Conservation (phyloP, 2,797 vertebrate genomes). For the Chelon labrosus region DNA sequence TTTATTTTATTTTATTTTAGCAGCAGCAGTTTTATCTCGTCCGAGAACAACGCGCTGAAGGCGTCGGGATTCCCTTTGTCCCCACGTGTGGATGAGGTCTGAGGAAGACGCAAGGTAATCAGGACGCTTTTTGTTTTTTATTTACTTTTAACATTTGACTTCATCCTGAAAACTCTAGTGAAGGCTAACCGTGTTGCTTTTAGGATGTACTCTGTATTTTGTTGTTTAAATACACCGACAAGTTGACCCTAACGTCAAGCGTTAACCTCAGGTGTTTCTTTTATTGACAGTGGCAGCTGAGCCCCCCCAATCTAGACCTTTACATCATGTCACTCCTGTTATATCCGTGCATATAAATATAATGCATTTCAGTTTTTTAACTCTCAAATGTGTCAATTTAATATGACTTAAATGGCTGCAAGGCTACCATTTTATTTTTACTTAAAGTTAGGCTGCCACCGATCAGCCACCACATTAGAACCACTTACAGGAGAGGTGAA, state of each 20-base stretch:
- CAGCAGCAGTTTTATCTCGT: not conserved
- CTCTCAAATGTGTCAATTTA: not conserved
- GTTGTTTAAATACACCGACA: not conserved
- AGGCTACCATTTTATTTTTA: not conserved
- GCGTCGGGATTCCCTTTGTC: slow-evolving; percentile 79
- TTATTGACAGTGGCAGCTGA: not conserved
- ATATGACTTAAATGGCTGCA: not conserved
- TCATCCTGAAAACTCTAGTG: fast-evolving
- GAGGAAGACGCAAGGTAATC: slow-evolving; percentile 47
- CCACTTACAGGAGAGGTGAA: too few species aligned
- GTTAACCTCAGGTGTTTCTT: slow-evolving; percentile 9
- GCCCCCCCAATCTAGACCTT: not conserved
- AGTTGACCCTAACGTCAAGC: slow-evolving; percentile 28
- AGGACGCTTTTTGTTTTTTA: slow-evolving; percentile 2
- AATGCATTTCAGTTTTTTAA: not conserved
- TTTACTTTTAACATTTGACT: not conserved
- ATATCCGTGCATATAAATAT: not conserved
- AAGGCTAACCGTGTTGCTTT: not conserved
- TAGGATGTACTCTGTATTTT: not conserved
- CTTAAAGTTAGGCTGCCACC: fast-evolving
- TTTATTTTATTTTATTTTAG: not conserved
- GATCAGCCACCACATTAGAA: too few species aligned
- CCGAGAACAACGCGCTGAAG: slow-evolving; percentile 21
- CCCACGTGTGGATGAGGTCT: slow-evolving; percentile 72
- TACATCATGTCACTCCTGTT: not conserved